Percentiles rank a stretch among this genome's conserved stretches.
phyloP scores from a whole-genome alignment of 2,113 vertebrate species.

The Galbula dea region DNA sequence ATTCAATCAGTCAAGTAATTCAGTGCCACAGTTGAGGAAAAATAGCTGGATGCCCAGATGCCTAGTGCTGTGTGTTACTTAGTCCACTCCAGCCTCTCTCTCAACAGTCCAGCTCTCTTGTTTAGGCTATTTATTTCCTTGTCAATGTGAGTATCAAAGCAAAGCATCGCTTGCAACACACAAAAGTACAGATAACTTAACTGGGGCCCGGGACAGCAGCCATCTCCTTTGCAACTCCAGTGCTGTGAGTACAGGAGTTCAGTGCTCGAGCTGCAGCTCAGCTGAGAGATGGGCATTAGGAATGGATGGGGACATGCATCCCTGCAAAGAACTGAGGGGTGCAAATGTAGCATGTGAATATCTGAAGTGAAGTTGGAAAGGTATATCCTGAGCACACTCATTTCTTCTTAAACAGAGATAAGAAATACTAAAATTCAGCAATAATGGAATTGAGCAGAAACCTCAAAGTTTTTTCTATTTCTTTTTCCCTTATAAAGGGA shows the following conservation, averaged over 20 bases:
- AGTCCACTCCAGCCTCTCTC: neutral
- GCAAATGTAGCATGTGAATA: neutral
- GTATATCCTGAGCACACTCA: neutral
- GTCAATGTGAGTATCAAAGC: neutral
- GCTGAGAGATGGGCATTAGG: neutral
- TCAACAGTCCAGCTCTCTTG: neutral
- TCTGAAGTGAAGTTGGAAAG: neutral
- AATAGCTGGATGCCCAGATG: neutral
- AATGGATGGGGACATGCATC: neutral
- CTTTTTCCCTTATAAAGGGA: neutral
- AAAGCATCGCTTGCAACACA: neutral
- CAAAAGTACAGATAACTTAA: neutral
- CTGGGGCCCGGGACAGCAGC: neutral
- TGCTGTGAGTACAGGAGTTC: neutral
- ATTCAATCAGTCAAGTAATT: neutral
- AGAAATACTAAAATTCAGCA: neutral
- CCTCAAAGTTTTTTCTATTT: neutral
- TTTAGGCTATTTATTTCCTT: neutral
- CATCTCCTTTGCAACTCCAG: neutral
- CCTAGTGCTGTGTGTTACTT: neutral
- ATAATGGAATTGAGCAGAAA: neutral
- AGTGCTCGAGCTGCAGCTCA: neutral
- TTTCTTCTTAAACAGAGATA: neutral
- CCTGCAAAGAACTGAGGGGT: neutral
- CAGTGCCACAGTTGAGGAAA: neutral